Base-by-base conservation (phyloP, 2,113 vertebrate species). In the Meriones unguiculatus region DNA sequence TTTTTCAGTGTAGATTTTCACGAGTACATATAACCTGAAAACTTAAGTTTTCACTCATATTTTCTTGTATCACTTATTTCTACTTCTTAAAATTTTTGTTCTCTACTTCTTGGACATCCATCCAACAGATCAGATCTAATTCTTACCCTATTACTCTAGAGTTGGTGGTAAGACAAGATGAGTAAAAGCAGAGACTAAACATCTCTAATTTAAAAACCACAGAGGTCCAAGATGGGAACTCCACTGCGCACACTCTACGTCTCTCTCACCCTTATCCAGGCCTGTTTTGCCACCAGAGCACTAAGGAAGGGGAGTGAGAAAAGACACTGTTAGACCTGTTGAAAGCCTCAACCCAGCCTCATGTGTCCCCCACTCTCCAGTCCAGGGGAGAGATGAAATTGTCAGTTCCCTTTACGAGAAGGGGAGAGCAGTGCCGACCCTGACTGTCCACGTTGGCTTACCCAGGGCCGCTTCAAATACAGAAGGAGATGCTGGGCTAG, bases 341-440 rank as follows among this genome's bases (percentile, higher is more conserved):
- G 46, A 73, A 67, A 32, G 52, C 69, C 32, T 59, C 10, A 22
- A 7, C 52, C 50, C 3, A 89, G 65, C 2, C 91, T 2, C 78
- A 38, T 52, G 10, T 69, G 18, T 70, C 84, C 73, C 75, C 11
- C 67, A 15, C 38, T 17, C 54, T 24, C 46, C 65, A 89, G 85
- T 50, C 30, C n/a, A 89, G 38, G 13, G n/a, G 38, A 89, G 65
- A 32, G 85, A 35, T 80, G 17, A 54, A 35, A 95, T 10, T 75
- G 5, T 57, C 65, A 95, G 65, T 91, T 38, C 84, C 32, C 65
- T 32, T 73, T 81, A 84, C 13, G 82, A 94, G 75, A 86, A 80
- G 32, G 24, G n/a, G 77, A 90, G 54, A 89, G 2, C 65, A 90
- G 57, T 17, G 82, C 35, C 87, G 78, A 46, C 38, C 38, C 10